These are phyloP conservation scores for Lepidurus apus DNA, from an alignment of 1,140 invertebrate genomes.

Conservation along the genomic window DNA sequence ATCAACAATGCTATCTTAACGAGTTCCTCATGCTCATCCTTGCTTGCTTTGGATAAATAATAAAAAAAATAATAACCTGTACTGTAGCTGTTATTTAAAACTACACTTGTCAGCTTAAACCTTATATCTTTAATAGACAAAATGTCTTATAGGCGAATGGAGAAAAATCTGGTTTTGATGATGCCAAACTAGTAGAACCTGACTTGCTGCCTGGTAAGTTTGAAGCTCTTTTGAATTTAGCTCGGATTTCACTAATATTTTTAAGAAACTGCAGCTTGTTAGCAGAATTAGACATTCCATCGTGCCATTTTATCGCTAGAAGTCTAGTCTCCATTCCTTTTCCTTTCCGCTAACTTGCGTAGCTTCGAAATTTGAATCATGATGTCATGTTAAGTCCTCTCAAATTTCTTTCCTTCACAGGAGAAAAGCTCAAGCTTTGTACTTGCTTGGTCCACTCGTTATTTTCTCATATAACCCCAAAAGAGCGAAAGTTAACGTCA, in stretches of 20 bases:
- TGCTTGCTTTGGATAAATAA: no score
- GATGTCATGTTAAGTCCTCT: not conserved
- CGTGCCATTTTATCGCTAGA: not conserved
- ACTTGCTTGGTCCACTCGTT: not conserved
- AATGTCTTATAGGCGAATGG: not conserved
- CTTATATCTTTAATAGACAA: not conserved
- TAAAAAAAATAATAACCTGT: no score
- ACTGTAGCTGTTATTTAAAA: no score
- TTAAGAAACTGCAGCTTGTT: not conserved
- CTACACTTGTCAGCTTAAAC: not conserved
- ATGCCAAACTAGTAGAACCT: conserved; percentile 12
- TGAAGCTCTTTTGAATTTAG: not conserved
- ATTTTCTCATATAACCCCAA: not conserved
- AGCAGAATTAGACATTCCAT: not conserved
- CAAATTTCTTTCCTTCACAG: not conserved
- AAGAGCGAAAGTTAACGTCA: not conserved
- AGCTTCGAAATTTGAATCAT: not conserved
- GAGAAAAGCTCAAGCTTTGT: not conserved
- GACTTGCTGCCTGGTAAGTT: conserved; percentile 14
- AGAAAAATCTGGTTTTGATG: not conserved
- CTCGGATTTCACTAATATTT: not conserved
- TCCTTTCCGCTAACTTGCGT: not conserved
- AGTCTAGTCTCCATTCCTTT: not conserved
- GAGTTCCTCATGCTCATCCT: no score
- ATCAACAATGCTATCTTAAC: no score